Evolutionary conservation across 2,888 invertebrate genomes (phyloP).

Genomic region (Lepidocyrtinus sp.): DNA sequence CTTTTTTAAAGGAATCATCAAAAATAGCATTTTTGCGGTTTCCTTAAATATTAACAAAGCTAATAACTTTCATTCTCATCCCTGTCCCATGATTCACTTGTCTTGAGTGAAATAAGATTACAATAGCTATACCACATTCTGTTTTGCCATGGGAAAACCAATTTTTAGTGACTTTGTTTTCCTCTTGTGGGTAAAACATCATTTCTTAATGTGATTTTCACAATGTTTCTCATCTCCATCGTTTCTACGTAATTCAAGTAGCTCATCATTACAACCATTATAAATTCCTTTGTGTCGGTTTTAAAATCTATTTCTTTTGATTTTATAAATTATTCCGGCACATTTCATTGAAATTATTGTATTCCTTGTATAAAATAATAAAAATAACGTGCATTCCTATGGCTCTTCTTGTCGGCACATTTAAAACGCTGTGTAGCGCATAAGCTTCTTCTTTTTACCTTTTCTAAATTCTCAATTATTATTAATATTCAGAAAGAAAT

Average conservation of each 20-base stretch:
- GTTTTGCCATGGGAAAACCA: slow-evolving; percentile 40
- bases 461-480: not conserved
- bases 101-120: too few species aligned
- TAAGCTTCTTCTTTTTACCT: too few species aligned
- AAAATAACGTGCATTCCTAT: too few species aligned
- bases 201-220: too few species aligned
- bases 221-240: not conserved
- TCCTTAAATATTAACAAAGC: slow-evolving; percentile 41
- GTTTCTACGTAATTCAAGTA: slow-evolving; percentile 42
- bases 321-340: not conserved
- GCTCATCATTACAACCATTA: slow-evolving; percentile 22
- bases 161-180: slow-evolving; percentile 53
- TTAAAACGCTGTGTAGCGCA: too few species aligned
- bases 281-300: slow-evolving; percentile 28
- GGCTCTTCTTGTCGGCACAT: slow-evolving; percentile 20
- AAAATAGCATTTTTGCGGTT: slow-evolving; percentile 48
- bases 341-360: not conserved
- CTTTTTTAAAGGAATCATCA: slow-evolving; percentile 28
- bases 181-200: not conserved
- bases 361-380: too few species aligned
- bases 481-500: not conserved
- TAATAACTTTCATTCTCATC: slow-evolving; percentile 44
- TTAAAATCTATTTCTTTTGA: not conserved
- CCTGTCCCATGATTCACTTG: not conserved
- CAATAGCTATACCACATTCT: slow-evolving; percentile 2